A percentile compares a stretch with the other conserved stretches of the same genome.
Conservation (phyloP, 2,797 vertebrate genomes). For the Fringilla coelebs region DNA sequence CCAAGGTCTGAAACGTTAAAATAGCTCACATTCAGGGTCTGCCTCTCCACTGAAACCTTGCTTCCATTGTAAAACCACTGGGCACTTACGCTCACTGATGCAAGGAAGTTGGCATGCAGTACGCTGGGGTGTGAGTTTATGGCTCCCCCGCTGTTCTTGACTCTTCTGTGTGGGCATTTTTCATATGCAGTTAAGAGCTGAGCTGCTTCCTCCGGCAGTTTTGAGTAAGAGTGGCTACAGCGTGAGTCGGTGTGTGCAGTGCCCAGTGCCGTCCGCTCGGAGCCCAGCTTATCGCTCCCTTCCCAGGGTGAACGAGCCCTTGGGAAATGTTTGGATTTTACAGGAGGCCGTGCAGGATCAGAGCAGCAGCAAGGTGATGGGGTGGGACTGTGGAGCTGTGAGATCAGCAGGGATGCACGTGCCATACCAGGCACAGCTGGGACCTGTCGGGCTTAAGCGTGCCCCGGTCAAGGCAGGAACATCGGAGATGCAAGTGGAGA, state of each 20-base stretch:
- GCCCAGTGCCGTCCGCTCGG: fast-evolving
- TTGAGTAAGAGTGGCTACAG: not conserved
- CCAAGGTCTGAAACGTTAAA: not conserved
- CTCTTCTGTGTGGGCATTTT: not conserved
- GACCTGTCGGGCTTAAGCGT: fast-evolving
- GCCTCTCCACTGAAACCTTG: not conserved
- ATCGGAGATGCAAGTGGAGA: not conserved
- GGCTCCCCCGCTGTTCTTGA: not conserved
- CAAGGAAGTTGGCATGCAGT: not conserved
- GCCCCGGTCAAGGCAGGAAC: not conserved
- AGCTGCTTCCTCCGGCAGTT: not conserved
- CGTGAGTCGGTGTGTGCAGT: not conserved
- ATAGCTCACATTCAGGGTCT: not conserved
- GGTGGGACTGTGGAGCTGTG: not conserved
- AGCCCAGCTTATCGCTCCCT: not conserved
- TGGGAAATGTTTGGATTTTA: not conserved
- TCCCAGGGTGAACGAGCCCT: not conserved
- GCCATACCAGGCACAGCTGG: not conserved
- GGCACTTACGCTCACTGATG: not conserved
- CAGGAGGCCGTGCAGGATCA: not conserved
- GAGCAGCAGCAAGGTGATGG: not conserved
- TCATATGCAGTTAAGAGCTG: not conserved
- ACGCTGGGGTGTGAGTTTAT: not conserved
- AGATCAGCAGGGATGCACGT: not conserved
- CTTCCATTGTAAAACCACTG: not conserved